Percentiles rank a stretch among this genome's conserved stretches.
Evolutionary conservation across 2,113 vertebrate genomes (phyloP).

Genomic region (Notothenia coriiceps): DNA sequence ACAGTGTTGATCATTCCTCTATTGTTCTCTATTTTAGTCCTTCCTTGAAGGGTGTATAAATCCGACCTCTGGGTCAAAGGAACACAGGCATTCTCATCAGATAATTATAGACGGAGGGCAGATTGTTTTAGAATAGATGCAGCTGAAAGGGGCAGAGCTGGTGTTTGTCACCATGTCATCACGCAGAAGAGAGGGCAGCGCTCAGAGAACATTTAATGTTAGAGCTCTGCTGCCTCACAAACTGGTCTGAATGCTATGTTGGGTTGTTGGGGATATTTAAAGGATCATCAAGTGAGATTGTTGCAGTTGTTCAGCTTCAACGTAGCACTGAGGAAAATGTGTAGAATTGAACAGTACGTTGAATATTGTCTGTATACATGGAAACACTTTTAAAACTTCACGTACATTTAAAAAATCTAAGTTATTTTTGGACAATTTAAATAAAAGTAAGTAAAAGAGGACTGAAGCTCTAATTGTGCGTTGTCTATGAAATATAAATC

Average conservation of each 20-base stretch:
- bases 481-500: too few relatives aligned
- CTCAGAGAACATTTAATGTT: not conserved
- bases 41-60: slow-evolving; percentile 33
- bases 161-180: slow-evolving; percentile 13
- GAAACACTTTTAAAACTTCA: too few relatives aligned
- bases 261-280: not conserved
- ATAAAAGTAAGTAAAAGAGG: too few relatives aligned
- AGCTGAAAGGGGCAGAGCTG: slow-evolving; percentile 3
- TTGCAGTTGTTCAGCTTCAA: not conserved
- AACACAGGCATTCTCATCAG: not conserved
- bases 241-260: not conserved
- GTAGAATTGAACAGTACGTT: not conserved
- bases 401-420: too few relatives aligned
- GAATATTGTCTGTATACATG: too few relatives aligned
- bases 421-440: too few relatives aligned
- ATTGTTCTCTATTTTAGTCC: slow-evolving; percentile 52
- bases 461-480: too few relatives aligned
- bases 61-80: slow-evolving; percentile 33
- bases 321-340: not conserved
- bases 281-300: not conserved
- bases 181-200: not conserved
- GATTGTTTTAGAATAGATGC: slow-evolving; percentile 60
- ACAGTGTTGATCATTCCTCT: slow-evolving; percentile 22
- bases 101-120: slow-evolving; percentile 48
- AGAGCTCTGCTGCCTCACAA: not conserved